Base-by-base conservation (phyloP, 2,113 vertebrate genomes). In the Ranitomeya imitator region DNA sequence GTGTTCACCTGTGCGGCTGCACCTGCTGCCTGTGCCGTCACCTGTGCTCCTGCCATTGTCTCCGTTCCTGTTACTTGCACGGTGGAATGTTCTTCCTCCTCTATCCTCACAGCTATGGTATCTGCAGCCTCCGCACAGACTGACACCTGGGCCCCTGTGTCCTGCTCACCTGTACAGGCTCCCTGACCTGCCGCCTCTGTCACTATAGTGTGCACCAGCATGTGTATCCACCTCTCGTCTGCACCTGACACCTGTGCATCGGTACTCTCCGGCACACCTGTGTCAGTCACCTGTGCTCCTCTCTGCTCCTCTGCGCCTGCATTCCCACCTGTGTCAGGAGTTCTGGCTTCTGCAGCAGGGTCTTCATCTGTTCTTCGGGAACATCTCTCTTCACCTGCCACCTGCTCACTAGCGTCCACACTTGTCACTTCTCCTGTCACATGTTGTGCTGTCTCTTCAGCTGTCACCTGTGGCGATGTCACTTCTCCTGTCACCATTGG, bases 191-290 rank as follows among this genome's bases (percentile, higher is more conserved):
- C 55, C 82, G n/a, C 82, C 51, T 69, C 45, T 5, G 63, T 84
- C 82, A 84, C 82, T 26, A 84, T 84, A 67, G 6, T 54, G 13
- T 71, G 45, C 6, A 84, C 82, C 82, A 84, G 21, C 63, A 18
- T 71, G 19, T 84, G n/a, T 71, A 84, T 23, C 82, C 82, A 84
- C 51, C 7, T 52, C 21, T 69, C 65, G 7, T 51, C 57, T 69
- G 23, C 84, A 26, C 19, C 1, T 12, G 74, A 79, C 18, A 65
- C 9, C 21, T 65, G 76, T 79, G 37, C 65, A 37, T 16, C 69
- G 59, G 8, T 23, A 85, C 4, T 74, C 10, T n/a, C 67, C 10
- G 19, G 4, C 14, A 59, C 57, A 16, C 57, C 69, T 59, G 69
- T 31, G 54, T n/a, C 71, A 11, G 54, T 85, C 55, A 31, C 57